Evolutionary conservation across 1,140 invertebrate genomes (phyloP).

Genomic region (Ceratina calcarata): DNA sequence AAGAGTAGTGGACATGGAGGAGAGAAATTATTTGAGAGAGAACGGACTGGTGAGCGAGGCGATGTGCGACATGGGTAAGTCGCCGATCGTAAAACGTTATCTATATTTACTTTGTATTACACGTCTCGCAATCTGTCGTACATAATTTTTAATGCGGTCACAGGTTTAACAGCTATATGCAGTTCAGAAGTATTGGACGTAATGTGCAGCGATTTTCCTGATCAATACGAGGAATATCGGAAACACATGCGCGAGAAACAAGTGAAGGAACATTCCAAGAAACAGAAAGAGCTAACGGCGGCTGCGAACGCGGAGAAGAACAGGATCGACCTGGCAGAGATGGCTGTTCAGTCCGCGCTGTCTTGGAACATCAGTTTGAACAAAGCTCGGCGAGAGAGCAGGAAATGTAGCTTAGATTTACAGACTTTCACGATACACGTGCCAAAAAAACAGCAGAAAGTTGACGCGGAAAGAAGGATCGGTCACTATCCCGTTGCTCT

Average conservation of each 20-base stretch:
- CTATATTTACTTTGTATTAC: constrained; percentile 23
- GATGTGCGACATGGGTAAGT: constrained; percentile 92
- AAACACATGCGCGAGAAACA: constrained; percentile 90
- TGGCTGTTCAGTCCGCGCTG: constrained; percentile 92
- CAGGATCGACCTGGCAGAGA: constrained; percentile 88
- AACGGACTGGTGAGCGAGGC: constrained; percentile 93
- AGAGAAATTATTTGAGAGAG: constrained; percentile 92
- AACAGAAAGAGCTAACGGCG: constrained; percentile 83
- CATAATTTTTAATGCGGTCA: constrained; percentile 19
- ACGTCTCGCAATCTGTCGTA: too few species aligned
- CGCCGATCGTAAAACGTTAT: background rate
- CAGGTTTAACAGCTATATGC: constrained; percentile 93
- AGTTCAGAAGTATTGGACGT: constrained; percentile 96
- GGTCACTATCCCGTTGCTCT: constrained; percentile 94
- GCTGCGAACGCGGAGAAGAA: constrained; percentile 81
- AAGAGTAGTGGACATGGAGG: constrained; percentile 92
- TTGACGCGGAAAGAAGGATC: constrained; percentile 80
- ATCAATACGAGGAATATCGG: constrained; percentile 96
- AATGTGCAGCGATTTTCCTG: constrained; percentile 96
- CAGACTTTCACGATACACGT: constrained; percentile 89
- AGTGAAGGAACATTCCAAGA: constrained; percentile 86
- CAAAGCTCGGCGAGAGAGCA: constrained; percentile 85
- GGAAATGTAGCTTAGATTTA: constrained; percentile 87
- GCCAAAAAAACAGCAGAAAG: constrained; percentile 81
- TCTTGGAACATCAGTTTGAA: constrained; percentile 95